These are phyloP conservation scores for Petrophora chlorosata DNA, from an alignment of 2,888 invertebrate species.

Conservation along the genomic window DNA sequence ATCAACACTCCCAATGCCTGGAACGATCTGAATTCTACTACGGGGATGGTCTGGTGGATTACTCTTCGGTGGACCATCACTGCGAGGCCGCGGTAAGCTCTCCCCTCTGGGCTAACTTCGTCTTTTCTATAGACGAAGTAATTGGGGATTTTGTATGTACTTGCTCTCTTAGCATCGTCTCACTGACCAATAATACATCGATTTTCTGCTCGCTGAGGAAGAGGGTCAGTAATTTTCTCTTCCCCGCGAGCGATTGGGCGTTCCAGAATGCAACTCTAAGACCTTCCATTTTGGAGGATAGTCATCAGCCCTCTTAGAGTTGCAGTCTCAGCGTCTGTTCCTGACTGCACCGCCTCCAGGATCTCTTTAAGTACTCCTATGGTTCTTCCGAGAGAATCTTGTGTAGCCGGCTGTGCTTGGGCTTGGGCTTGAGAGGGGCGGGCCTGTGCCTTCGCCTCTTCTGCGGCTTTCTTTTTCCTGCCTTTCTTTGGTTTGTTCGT, in stretches of 20 bases:
- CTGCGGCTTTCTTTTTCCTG: not conserved
- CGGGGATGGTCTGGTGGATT: not conserved
- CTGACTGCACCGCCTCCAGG: slow-evolving; percentile 7
- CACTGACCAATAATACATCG: slow-evolving; percentile 6
- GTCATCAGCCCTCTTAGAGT: slow-evolving; percentile 9
- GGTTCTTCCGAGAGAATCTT: slow-evolving; percentile 3
- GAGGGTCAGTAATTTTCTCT: slow-evolving; percentile 10
- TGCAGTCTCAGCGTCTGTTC: slow-evolving; percentile 2
- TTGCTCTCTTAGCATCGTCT: not conserved
- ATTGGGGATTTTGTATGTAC: not conserved
- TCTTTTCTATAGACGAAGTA: slow-evolving; percentile 9
- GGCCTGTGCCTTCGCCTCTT: not conserved
- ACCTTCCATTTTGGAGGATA: slow-evolving; percentile 3
- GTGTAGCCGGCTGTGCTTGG: not conserved
- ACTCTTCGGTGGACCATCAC: not conserved
- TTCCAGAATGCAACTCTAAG: slow-evolving; percentile 10
- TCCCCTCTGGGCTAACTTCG: not conserved
- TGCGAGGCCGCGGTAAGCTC: not conserved
- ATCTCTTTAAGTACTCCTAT: slow-evolving; percentile 6
- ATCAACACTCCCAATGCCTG: not conserved
- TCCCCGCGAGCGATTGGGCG: slow-evolving; percentile 12
- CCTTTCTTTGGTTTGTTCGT: not conserved
- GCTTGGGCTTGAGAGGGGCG: not conserved
- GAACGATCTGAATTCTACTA: not conserved
- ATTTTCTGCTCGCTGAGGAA: slow-evolving; percentile 10